Conservation (phyloP, 1,140 invertebrate genomes). For the Drosophila seguyi region DNA sequence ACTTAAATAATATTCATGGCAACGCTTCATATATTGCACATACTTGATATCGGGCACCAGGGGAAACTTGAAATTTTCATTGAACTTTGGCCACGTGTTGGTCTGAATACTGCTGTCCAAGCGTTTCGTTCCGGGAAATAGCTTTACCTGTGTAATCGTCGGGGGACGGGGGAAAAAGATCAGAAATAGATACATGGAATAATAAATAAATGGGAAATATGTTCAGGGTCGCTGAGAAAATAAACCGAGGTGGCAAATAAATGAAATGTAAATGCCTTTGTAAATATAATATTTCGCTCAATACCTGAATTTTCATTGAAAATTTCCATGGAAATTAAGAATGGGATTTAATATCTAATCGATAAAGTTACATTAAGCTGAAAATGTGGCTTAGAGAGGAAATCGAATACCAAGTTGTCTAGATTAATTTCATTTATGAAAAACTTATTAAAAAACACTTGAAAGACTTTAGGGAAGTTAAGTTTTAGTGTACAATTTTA, state of each 20-base stretch:
- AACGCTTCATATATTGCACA: conserved; percentile 36
- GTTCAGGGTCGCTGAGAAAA: conserved; percentile 11
- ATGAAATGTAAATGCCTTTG: conserved; percentile 13
- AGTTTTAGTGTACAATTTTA: neutral
- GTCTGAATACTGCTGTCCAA: conserved; percentile 90
- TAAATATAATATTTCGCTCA: neutral
- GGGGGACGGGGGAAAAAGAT: neutral
- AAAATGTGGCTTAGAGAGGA: neutral
- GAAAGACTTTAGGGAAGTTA: too few species aligned
- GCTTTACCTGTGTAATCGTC: conserved; percentile 88
- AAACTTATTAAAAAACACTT: neutral
- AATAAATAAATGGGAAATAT: conserved; percentile 67
- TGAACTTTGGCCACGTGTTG: conserved; percentile 91
- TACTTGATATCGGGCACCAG: conserved; percentile 86
- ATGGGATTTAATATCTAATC: neutral
- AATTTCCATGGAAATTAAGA: neutral
- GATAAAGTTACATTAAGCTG: neutral
- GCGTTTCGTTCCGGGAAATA: conserved; percentile 90
- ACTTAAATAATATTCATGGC: neutral
- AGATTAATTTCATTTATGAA: neutral
- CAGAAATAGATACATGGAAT: conserved; percentile 8
- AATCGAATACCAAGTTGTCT: neutral
- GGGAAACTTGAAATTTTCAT: conserved; percentile 90
- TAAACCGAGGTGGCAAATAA: conserved; percentile 1
- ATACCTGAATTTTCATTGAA: neutral